Evolutionary conservation across 2,888 invertebrate species (phyloP).

Genomic region (Tillus elongatus): DNA sequence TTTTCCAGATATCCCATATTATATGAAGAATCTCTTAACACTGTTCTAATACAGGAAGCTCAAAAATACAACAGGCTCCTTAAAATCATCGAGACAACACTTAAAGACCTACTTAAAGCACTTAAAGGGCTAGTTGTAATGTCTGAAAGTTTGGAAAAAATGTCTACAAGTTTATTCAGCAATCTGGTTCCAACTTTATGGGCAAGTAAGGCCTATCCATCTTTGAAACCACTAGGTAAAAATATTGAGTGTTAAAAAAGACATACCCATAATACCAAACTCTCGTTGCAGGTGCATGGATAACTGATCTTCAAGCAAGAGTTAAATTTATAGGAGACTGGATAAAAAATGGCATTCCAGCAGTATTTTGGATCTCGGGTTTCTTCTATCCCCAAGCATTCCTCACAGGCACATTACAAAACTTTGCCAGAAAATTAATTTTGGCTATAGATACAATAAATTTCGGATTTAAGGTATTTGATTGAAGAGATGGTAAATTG

Average conservation of each 20-base stretch:
- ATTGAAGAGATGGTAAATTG: too few species aligned
- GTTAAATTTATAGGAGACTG: constrained; percentile 56
- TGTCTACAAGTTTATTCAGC: constrained; percentile 54
- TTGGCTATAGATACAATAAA: constrained; percentile 65
- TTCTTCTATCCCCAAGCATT: constrained; percentile 83
- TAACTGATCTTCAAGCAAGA: constrained; percentile 53
- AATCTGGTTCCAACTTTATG: constrained; percentile 64
- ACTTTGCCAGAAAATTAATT: constrained; percentile 67
- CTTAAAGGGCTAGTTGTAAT: constrained; percentile 70
- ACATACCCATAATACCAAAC: background rate
- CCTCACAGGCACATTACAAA: constrained; percentile 73
- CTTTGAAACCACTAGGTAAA: constrained; percentile 59
- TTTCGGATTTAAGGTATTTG: constrained; percentile 51
- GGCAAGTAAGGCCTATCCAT: constrained; percentile 60
- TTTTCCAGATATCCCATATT: constrained; percentile 64
- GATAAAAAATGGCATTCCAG: constrained; percentile 59
- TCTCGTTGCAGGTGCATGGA: constrained; percentile 52
- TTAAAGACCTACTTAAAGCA: constrained; percentile 59
- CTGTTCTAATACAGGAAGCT: constrained; percentile 78
- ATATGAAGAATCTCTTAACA: constrained; percentile 83
- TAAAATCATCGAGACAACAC: constrained; percentile 46
- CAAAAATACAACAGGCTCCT: constrained; percentile 66
- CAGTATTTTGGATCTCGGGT: constrained; percentile 75
- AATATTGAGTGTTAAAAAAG: background rate
- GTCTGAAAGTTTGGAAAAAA: constrained; percentile 64